Base-by-base conservation (phyloP, 2,797 vertebrate genomes). In the Dicrostonyx torquatus region DNA sequence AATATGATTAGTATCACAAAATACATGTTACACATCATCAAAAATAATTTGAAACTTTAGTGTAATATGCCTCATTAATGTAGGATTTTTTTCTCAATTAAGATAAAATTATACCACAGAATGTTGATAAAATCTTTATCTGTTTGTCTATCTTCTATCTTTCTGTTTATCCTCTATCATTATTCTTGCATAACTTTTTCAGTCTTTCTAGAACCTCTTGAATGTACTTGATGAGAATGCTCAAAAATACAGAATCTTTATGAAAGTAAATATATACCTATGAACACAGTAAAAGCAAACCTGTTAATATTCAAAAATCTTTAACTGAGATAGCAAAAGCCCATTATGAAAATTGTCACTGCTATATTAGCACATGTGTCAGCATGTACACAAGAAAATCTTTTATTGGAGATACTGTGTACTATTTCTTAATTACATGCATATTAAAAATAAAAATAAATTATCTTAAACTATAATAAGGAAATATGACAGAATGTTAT, bases 301-400 rank as follows among this genome's bases (percentile, higher is more conserved):
- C 2, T 18, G 4, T 15, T n/a, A 60, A 60, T 8, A 48, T 17
- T 3, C 4, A 10, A 48, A 31, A 37, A 0, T 26, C 9, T 34
- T 64, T 26, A 31, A 64, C 37, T 45, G 31, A 62, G 58, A 62
- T 45, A 18, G 7, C 9, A 45, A 53, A 15, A 53, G 50, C 50
- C 50, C 58, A 62, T 43, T 29, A 12, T 64, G 17, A 60, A 83
- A 64, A 64, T 7, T 62, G 15, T 20, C 26, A 64, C 43, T 62
- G 15, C 15, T 34, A 7, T 83, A 64, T 64, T 64, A 34, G 15
- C 40, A 64, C 10, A 64, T 6, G 13, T 45, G 31, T 64, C 40
- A 64, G 1, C 15, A 45, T 31, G 26, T 83, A 9, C 15, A 29
- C 64, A 83, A 83, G 60, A 45, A 64, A 45, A 64, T 20, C n/a